Evolutionary conservation across 2,888 invertebrate genomes (phyloP).

Genomic region (Dioctria linearis): DNA sequence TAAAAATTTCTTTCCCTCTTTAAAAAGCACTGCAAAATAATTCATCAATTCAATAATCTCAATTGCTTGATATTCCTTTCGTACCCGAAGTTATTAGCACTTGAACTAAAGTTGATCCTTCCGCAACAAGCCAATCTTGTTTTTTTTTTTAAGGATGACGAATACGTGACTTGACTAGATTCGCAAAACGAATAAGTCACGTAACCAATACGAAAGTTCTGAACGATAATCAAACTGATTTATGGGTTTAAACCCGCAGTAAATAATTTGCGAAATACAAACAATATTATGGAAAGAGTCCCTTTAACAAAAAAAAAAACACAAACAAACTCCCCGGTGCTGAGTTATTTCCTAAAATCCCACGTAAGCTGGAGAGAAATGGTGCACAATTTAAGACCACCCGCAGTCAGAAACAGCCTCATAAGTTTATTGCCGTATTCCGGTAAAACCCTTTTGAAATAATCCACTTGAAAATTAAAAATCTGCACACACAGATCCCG

Average conservation of each 20-base stretch:
- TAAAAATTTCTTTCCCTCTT: too few relatives aligned
- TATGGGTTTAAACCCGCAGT: constrained; percentile 35
- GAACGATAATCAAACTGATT: constrained; percentile 33
- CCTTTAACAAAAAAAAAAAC: neutral
- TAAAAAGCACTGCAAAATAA: too few relatives aligned
- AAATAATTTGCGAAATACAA: constrained; percentile 32
- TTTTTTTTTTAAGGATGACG: constrained; percentile 17
- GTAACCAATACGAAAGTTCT: constrained; percentile 7
- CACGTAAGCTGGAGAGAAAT: neutral
- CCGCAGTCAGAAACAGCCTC: neutral
- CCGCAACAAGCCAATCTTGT: constrained; percentile 19
- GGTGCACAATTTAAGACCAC: constrained; percentile 11
- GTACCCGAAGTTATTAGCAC: constrained; percentile 16
- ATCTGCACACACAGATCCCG: constrained; percentile 10
- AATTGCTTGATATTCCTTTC: constrained; percentile 9
- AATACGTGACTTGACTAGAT: constrained; percentile 31
- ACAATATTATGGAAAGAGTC: neutral
- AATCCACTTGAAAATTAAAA: constrained; percentile 38
- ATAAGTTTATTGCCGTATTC: constrained; percentile 3
- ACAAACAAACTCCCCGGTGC: neutral
- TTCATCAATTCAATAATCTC: too few relatives aligned
- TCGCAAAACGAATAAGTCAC: constrained; percentile 20
- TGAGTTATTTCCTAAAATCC: neutral
- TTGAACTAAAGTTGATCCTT: too few relatives aligned
- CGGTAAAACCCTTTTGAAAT: constrained; percentile 16